Conservation (phyloP, 2,888 invertebrate species). For the Gymnoscelis rufifasciata region DNA sequence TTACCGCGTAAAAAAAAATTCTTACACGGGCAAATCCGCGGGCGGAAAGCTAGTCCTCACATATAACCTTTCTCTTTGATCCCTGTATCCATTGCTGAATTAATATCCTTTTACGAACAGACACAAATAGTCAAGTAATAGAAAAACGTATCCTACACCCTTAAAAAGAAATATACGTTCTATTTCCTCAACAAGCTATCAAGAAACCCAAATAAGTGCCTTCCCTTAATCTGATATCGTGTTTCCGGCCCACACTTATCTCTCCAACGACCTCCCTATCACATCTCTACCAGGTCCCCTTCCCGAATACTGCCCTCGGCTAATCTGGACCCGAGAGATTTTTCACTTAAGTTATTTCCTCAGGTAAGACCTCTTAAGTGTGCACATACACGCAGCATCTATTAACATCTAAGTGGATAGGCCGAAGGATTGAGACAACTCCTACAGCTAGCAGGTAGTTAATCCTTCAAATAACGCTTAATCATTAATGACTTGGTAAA, state of each 20-base stretch:
- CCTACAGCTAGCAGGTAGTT: background rate
- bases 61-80: too few relatives aligned
- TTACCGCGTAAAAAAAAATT: too few relatives aligned
- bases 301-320: background rate
- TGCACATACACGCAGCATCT: slow-evolving; percentile 2
- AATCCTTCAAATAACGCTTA: background rate
- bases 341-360: slow-evolving; percentile 13
- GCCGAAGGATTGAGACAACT: too few relatives aligned
- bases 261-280: background rate
- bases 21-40: too few relatives aligned
- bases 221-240: background rate
- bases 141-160: too few relatives aligned
- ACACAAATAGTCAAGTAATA: too few relatives aligned
- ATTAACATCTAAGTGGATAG: background rate
- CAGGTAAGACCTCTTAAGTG: slow-evolving; percentile 14
- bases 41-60: too few relatives aligned
- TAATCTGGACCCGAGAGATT: slow-evolving; percentile 3
- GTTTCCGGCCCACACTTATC: background rate
- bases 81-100: too few relatives aligned
- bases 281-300: background rate
- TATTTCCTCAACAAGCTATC: background rate
- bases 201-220: background rate
- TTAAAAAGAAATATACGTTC: too few relatives aligned
- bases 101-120: too few relatives aligned
- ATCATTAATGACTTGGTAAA: too few relatives aligned